These are phyloP conservation scores for Gryon sp. DNA, from an alignment of 1,140 invertebrate genomes.

Conservation along the genomic window DNA sequence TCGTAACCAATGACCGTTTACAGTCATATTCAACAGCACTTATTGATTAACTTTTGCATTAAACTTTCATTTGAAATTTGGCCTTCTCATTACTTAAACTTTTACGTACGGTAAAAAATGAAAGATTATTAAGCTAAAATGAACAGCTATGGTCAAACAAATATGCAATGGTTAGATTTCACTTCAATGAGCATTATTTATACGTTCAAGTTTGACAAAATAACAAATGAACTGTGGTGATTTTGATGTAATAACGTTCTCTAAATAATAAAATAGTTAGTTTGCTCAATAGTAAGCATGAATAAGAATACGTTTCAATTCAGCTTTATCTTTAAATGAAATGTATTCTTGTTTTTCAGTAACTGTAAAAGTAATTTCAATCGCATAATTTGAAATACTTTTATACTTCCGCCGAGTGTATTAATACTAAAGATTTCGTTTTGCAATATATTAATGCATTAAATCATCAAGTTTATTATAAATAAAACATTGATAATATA, in stretches of 20 bases:
- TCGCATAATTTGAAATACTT: no score
- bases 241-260: slow-evolving; percentile 19
- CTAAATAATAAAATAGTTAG: slow-evolving; percentile 22
- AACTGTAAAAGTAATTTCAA: no score
- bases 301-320: neutral
- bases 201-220: slow-evolving; percentile 34
- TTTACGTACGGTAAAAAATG: slow-evolving; percentile 32
- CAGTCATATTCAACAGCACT: slow-evolving; percentile 50
- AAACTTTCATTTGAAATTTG: slow-evolving; percentile 36
- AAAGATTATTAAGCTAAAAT: slow-evolving; percentile 39
- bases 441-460: no score
- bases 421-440: no score
- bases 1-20: slow-evolving; percentile 54
- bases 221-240: slow-evolving; percentile 32
- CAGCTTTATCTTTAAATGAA: neutral
- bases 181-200: slow-evolving; percentile 49
- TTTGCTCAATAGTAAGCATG: slow-evolving; percentile 21
- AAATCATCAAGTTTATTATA: no score
- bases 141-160: slow-evolving; percentile 30
- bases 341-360: no score
- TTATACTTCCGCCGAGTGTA: no score
- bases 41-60: slow-evolving; percentile 55
- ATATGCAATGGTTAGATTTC: slow-evolving; percentile 37
- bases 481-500: no score
- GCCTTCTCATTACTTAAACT: slow-evolving; percentile 16